These are phyloP conservation scores for Thaleichthys pacificus DNA, from an alignment of 2,797 vertebrate genomes.

Conservation along the genomic window DNA sequence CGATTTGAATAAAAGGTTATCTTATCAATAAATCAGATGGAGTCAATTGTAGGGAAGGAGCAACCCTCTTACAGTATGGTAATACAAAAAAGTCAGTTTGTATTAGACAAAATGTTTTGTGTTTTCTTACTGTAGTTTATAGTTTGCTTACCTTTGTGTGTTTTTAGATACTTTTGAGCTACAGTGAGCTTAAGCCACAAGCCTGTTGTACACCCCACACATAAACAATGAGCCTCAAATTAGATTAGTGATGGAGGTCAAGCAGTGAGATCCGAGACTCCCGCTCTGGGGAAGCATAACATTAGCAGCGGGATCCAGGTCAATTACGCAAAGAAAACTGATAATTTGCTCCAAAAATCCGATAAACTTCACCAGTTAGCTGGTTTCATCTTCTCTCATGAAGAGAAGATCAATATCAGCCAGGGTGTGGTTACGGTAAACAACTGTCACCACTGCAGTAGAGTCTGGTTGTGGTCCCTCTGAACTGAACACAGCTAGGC, in stretches of 20 bases:
- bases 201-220: neutral
- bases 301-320: constrained; percentile 57
- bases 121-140: too few relatives aligned
- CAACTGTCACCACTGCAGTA: constrained; percentile 20
- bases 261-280: neutral
- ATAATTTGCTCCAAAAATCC: constrained; percentile 58
- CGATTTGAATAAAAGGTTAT: too few relatives aligned
- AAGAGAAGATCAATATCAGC: constrained; percentile 60
- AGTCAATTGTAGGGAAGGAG: too few relatives aligned
- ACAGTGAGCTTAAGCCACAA: neutral
- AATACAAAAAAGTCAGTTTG: neutral
- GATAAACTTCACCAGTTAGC: constrained; percentile 58
- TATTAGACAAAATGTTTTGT: neutral
- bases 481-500: too few relatives aligned
- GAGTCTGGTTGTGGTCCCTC: neutral
- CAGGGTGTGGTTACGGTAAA: constrained; percentile 52
- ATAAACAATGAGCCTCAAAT: neutral
- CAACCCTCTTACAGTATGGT: too few relatives aligned
- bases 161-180: neutral
- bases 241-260: constrained; percentile 10
- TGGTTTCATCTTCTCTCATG: constrained; percentile 50
- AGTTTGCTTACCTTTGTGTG: neutral
- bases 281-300: constrained; percentile 7
- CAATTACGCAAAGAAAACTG: constrained; percentile 62
- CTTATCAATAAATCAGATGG: too few relatives aligned